Evolutionary conservation across 2,113 vertebrate species (phyloP).

Genomic region (Odocoileus virginianus): DNA sequence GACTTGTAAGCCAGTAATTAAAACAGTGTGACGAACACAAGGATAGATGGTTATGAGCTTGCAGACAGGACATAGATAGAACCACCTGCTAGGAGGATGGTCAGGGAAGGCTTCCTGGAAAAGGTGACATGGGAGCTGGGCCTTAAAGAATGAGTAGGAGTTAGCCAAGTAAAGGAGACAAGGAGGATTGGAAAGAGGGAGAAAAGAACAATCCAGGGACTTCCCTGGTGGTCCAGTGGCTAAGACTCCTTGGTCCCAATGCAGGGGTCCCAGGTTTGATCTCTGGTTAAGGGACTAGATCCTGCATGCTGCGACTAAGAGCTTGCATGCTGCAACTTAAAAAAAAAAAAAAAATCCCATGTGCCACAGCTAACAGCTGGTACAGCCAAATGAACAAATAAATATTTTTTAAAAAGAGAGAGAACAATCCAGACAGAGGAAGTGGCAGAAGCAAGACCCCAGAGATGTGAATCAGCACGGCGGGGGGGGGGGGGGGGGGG

Average conservation of each 20-base stretch:
- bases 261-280: background rate
- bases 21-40: background rate
- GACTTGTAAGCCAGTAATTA: background rate
- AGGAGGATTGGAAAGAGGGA: background rate
- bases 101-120: background rate
- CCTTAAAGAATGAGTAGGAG: background rate
- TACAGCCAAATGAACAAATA: background rate
- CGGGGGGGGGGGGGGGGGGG: accelerated
- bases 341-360: background rate
- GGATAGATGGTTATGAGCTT: background rate
- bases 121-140: background rate
- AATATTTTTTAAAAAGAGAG: background rate
- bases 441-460: background rate
- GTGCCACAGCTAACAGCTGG: background rate
- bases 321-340: background rate
- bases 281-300: background rate
- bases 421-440: background rate
- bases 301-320: background rate
- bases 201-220: background rate
- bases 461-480: background rate
- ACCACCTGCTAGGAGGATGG: background rate
- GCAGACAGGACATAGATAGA: background rate
- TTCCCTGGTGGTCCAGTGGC: background rate
- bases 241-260: background rate
- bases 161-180: background rate